These are phyloP conservation scores for Eristalis arbustorum DNA, from an alignment of 2,888 invertebrate genomes.

Conservation along the genomic window DNA sequence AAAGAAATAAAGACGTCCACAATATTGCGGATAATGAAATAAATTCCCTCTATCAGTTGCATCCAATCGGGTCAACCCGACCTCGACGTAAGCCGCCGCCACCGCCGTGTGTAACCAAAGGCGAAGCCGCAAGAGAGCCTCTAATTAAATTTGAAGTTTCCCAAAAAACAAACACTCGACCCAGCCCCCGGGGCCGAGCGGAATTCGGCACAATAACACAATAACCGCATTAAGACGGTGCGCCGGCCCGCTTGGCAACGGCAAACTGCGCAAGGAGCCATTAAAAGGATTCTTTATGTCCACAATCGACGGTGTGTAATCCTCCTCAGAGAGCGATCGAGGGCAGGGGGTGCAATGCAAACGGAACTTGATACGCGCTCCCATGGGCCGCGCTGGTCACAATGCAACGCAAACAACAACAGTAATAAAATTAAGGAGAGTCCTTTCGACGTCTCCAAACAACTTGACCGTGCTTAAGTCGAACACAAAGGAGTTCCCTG, in stretches of 20 bases:
- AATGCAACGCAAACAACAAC: conserved; percentile 22
- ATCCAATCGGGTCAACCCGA: conserved; percentile 20
- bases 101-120: neutral
- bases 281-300: conserved; percentile 60
- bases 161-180: conserved; percentile 54
- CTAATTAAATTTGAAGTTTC: conserved; percentile 59
- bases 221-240: conserved; percentile 50
- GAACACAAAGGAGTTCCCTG: conserved; percentile 49
- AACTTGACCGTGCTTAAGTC: conserved; percentile 68
- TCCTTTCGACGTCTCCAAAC: conserved; percentile 32
- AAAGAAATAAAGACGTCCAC: neutral
- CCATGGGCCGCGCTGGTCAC: neutral
- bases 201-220: conserved; percentile 57
- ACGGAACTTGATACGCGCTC: conserved; percentile 58
- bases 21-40: neutral
- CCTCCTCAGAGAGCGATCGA: conserved; percentile 21
- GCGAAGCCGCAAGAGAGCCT: conserved; percentile 28
- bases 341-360: neutral
- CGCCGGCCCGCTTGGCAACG: conserved; percentile 6
- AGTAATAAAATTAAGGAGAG: conserved; percentile 43
- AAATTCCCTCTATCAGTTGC: conserved; percentile 8
- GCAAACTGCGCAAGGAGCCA: conserved; percentile 40
- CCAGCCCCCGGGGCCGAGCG: conserved; percentile 8
- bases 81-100: neutral
- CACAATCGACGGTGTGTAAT: conserved; percentile 43